A percentile compares a stretch with the other conserved stretches of the same genome.
Conservation (phyloP, 2,797 vertebrate genomes). For the Siniperca obscura region DNA sequence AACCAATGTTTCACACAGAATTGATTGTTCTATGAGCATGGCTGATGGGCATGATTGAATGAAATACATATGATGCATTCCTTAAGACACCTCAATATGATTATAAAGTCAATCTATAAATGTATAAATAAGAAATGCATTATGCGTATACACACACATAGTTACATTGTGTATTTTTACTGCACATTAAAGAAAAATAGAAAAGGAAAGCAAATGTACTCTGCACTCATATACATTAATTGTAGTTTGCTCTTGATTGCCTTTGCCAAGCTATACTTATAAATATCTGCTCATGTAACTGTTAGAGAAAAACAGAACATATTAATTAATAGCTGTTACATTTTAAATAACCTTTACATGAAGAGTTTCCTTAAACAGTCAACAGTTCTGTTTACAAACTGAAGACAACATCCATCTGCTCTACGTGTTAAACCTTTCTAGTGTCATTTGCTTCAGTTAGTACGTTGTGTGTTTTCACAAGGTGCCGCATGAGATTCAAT, state of each 20-base stretch:
- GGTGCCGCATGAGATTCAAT: neutral
- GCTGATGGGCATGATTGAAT: neutral
- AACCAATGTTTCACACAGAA: slow-evolving; percentile 9
- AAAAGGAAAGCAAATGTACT: neutral
- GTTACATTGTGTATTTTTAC: neutral
- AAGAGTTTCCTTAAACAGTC: neutral
- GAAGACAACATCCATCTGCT: neutral
- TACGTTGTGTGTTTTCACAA: neutral
- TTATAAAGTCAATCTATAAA: neutral
- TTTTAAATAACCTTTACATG: neutral
- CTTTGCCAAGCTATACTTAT: neutral
- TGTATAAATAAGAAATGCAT: neutral
- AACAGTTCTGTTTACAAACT: neutral
- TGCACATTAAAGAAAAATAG: neutral
- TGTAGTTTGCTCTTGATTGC: neutral
- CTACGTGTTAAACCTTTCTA: too few relatives aligned
- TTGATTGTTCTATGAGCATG: neutral
- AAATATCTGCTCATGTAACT: too few relatives aligned
- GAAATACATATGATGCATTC: neutral
- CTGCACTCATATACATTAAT: neutral
- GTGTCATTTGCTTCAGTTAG: too few relatives aligned
- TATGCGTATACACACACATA: neutral
- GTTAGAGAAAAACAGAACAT: neutral
- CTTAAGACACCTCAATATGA: neutral
- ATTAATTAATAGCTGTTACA: neutral